Evolutionary conservation across 2,797 vertebrate species (phyloP).

Genomic region (Helicolenus hilgendorfi): DNA sequence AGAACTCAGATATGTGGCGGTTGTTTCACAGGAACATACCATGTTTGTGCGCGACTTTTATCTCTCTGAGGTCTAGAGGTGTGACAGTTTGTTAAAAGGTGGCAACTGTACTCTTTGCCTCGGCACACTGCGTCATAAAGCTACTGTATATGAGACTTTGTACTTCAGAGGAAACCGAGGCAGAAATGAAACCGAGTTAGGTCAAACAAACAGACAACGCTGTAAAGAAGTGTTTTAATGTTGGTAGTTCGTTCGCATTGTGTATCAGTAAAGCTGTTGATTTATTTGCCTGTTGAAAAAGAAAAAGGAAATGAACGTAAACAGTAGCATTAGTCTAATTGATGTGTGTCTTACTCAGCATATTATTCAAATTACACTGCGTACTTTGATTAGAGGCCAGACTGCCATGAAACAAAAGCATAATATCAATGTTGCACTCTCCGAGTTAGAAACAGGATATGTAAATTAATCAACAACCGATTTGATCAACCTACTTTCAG

Average conservation of each 20-base stretch:
- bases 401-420: background rate
- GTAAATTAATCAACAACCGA: background rate
- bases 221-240: background rate
- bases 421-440: background rate
- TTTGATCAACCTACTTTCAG: background rate
- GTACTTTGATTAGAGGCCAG: background rate
- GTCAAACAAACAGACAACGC: background rate
- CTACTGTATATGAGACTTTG: slow-evolving; percentile 20
- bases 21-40: slow-evolving; percentile 17
- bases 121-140: slow-evolving; percentile 11
- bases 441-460: background rate
- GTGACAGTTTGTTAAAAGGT: slow-evolving; percentile 53
- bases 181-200: slow-evolving; percentile 45
- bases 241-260: background rate
- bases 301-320: background rate
- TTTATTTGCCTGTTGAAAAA: background rate
- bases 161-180: slow-evolving; percentile 35
- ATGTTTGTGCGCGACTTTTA: slow-evolving; percentile 31
- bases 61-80: slow-evolving; percentile 38
- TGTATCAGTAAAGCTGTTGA: background rate
- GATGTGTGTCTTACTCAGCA: background rate
- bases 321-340: background rate
- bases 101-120: slow-evolving; percentile 38
- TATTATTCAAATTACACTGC: background rate
- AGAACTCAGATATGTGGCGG: slow-evolving; percentile 20